Percentiles rank a stretch among this genome's conserved stretches.
These are phyloP conservation scores for Paramormyrops kingsleyae DNA, from an alignment of 2,113 vertebrate genomes.

Conservation along the genomic window DNA sequence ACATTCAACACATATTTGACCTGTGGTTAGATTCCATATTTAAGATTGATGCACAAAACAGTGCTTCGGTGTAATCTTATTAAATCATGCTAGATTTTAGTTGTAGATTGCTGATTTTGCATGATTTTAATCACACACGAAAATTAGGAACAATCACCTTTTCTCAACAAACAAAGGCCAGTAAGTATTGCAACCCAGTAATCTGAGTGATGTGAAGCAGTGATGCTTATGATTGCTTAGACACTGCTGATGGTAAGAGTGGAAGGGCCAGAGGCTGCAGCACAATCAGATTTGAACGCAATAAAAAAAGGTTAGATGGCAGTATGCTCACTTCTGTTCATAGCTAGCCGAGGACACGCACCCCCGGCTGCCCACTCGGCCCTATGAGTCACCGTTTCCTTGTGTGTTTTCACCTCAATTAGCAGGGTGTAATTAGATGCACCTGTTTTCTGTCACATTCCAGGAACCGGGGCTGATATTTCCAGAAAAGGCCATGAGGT, in stretches of 20 bases:
- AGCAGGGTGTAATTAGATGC: slow-evolving; percentile 40
- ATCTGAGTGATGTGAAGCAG: not conserved
- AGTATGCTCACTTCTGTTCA: not conserved
- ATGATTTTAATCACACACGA: not conserved
- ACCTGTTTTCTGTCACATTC: slow-evolving; percentile 35
- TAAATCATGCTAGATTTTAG: not conserved
- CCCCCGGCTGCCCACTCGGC: not conserved
- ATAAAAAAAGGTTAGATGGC: slow-evolving; percentile 1
- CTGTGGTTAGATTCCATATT: not conserved
- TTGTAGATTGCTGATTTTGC: not conserved
- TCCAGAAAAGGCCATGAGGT: slow-evolving; percentile 43
- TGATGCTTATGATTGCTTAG: not conserved
- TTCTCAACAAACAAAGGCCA: not conserved
- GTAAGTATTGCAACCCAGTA: not conserved
- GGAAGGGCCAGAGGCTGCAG: not conserved
- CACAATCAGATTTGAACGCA: not conserved
- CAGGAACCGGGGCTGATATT: slow-evolving; percentile 50
- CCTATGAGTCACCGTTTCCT: slow-evolving; percentile 36
- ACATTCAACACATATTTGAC: not conserved
- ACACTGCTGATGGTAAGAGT: not conserved
- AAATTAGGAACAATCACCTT: not conserved
- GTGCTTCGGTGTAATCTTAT: not conserved
- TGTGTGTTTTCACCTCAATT: slow-evolving; percentile 34
- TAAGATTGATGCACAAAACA: not conserved
- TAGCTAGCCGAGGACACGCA: not conserved